Percentiles rank a stretch among this genome's conserved stretches.
These are phyloP conservation scores for Berghia stephanieae DNA, from an alignment of 1,140 invertebrate genomes.

Conservation along the genomic window DNA sequence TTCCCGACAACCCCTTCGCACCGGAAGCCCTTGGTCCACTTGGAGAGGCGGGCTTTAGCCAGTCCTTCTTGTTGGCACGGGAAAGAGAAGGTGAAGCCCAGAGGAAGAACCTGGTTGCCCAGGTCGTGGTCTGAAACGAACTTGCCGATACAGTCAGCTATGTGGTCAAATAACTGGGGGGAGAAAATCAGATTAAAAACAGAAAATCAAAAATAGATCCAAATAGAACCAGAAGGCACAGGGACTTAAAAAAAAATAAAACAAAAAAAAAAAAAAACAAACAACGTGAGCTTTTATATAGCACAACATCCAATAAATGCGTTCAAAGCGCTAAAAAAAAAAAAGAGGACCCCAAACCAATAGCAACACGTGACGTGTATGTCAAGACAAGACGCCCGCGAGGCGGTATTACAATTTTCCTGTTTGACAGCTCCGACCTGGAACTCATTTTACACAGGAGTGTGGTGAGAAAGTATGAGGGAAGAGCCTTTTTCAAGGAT, in stretches of 20 bases:
- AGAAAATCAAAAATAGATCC: not conserved
- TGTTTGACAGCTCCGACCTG: too few relatives aligned
- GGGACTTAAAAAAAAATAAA: not conserved
- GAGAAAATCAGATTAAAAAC: slow-evolving; percentile 21
- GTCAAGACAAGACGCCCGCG: too few relatives aligned
- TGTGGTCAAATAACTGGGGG: slow-evolving; percentile 91
- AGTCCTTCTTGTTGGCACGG: slow-evolving; percentile 91
- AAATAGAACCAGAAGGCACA: not conserved
- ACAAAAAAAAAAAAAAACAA: not conserved
- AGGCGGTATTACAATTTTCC: too few relatives aligned
- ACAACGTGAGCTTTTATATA: not conserved
- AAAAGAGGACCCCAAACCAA: too few relatives aligned
- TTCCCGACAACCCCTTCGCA: slow-evolving; percentile 87
- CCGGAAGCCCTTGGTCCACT: slow-evolving; percentile 97
- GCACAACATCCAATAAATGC: not conserved
- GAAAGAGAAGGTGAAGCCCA: slow-evolving; percentile 99
- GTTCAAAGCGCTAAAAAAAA: not conserved
- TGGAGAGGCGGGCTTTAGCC: slow-evolving; percentile 86
- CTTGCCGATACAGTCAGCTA: slow-evolving; percentile 92
- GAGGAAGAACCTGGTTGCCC: slow-evolving; percentile 77
- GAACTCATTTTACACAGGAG: too few relatives aligned
- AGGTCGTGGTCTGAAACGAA: slow-evolving; percentile 86
- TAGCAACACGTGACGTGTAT: too few relatives aligned
- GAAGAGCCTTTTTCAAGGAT: too few relatives aligned
- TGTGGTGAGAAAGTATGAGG: too few relatives aligned